Base-by-base conservation (phyloP, 2,113 vertebrate species). In the Halcyon malimbica region DNA sequence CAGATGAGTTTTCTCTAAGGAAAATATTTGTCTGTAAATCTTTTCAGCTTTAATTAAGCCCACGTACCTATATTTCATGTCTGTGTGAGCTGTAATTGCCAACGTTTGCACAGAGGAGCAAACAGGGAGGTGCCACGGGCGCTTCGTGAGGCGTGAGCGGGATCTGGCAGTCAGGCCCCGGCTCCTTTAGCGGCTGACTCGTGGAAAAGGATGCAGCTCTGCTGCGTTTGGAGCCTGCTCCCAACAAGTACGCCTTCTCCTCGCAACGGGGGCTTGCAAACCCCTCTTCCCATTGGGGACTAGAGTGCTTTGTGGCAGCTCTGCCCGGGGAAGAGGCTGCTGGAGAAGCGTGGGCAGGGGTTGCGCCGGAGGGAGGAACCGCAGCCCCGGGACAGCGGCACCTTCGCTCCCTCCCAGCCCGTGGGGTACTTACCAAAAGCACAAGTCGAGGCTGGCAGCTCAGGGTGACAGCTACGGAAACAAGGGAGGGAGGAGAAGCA, bases 1-100 rank as follows among this genome's bases (percentile, higher is more conserved):
- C 63, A 87, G 54, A 87, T 92, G 41, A 53, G 31, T 76, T 96
- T 95, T 96, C 83, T 96, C 77, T 73, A 37, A 60, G 90, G 93
- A 91, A 89, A 93, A 90, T 91, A 94, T 83, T 96, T 95, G 53
- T 73, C 90, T 89, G 82, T 89, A 82, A 95, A 95, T 83, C 50
- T 87, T 92, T 92, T 87, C 67, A 84, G 67, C 51, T 87, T 51
- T 91, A 95, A 96, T 96, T 96, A 94, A 88, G 74, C 57, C 69
- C 41, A 74, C 2, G 11, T 89, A 76, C 67, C 67, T 82, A 51
- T 10, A 26, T 89, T 82, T 93, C 46, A 62, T 62, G 65, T 93
- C 82, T 68, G 4, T 56, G 71, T 56, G 75, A 92, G 67, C 67
- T 78, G 62, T 80, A 93, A 89, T 87, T 89, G 93, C 67, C 53